These are phyloP conservation scores for Spea hammondii DNA, from an alignment of 2,797 vertebrate species.

Conservation along the genomic window DNA sequence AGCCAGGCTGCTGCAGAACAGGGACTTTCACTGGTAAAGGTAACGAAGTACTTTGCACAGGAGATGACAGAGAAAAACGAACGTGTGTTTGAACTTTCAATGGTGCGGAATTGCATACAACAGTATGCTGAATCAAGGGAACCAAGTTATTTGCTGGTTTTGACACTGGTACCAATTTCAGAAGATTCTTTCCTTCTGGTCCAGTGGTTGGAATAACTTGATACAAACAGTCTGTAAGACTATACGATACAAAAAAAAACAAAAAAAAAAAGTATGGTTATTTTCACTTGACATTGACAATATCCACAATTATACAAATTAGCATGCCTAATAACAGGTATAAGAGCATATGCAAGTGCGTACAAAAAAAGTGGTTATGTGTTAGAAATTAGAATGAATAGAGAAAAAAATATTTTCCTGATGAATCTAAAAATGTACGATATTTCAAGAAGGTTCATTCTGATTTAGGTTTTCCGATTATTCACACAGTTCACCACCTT, in stretches of 20 bases:
- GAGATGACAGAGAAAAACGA: slow-evolving; percentile 63
- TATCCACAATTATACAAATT: no score
- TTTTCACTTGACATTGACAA: no score
- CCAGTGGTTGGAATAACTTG: slow-evolving; percentile 68
- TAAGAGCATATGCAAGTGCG: no score
- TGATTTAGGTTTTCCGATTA: no score
- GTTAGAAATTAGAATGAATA: no score
- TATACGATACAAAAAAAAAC: slow-evolving; percentile 59
- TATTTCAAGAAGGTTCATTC: no score
- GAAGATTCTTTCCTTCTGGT: slow-evolving; percentile 71
- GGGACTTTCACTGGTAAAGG: slow-evolving; percentile 62
- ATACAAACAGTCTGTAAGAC: slow-evolving; percentile 73
- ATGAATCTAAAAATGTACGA: no score
- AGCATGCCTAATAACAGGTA: no score
- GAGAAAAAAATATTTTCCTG: no score
- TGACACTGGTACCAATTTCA: slow-evolving; percentile 71
- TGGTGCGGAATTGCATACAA: slow-evolving; percentile 60
- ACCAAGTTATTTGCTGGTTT: slow-evolving; percentile 64
- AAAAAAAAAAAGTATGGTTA: slow-evolving; percentile 22
- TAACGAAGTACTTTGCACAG: slow-evolving; percentile 58
- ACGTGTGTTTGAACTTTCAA: slow-evolving; percentile 57
- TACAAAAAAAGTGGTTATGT: no score
- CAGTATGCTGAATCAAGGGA: slow-evolving; percentile 62
- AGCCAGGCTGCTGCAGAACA: slow-evolving; percentile 60
- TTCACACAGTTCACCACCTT: no score